phyloP scores from a whole-genome alignment of 2,113 vertebrate species.

The Maccullochella peelii region DNA sequence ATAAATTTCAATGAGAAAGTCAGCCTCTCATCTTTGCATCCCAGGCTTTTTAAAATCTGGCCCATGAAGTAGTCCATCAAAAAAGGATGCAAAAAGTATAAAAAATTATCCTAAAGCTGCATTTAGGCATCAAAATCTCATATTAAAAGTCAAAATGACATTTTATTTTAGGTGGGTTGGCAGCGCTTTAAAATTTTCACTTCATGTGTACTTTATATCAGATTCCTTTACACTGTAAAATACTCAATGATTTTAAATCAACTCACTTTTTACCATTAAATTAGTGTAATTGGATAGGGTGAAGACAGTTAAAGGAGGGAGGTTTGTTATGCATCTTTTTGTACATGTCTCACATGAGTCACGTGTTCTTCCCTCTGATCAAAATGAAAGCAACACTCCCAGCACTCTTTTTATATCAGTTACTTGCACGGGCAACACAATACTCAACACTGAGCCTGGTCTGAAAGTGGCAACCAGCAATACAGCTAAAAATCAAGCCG shows the following conservation, averaged over 20 bases:
- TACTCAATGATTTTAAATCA: background rate
- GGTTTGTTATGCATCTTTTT: too few species aligned
- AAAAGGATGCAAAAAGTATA: background rate
- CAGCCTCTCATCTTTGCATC: background rate
- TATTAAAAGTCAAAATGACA: background rate
- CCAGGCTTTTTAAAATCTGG: background rate
- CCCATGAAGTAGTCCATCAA: background rate
- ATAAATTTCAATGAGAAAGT: constrained; percentile 12
- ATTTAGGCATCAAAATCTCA: background rate
- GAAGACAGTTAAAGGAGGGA: background rate
- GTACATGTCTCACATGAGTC: too few species aligned
- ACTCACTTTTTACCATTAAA: background rate
- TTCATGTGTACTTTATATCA: background rate
- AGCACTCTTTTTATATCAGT: background rate
- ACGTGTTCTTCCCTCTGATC: too few species aligned
- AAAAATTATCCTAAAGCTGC: background rate
- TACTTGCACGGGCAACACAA: background rate
- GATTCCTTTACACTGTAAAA: background rate
- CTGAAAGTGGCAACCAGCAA: background rate
- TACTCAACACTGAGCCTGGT: background rate
- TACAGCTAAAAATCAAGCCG: background rate
- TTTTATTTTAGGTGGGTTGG: background rate
- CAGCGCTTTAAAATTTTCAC: background rate
- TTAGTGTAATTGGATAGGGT: background rate
- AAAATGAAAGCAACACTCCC: background rate